Base-by-base conservation (phyloP, 2,797 vertebrate species). In the Crocidura indochinensis region DNA sequence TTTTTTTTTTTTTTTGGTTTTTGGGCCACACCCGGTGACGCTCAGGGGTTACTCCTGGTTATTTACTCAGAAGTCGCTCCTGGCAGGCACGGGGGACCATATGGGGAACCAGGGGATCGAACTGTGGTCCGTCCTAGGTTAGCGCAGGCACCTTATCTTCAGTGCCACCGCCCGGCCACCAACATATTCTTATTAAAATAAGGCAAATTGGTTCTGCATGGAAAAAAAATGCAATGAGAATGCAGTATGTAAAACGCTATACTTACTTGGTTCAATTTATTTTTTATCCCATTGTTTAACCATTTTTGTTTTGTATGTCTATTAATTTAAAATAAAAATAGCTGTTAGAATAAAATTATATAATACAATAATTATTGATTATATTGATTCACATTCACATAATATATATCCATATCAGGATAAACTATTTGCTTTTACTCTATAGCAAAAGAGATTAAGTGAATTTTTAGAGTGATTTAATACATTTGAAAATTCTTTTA, bases 241-340 rank as follows among this genome's bases (percentile, higher is more conserved):
- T 75, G 29, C 2, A 47, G 11, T 7, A 68, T 4, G 10, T 1
- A 79, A 78, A 85, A 64, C 71, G 22, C 44, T 79, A 84, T 67
- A 51, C 19, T 20, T 38, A 0, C 6, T 20, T 19, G 74, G 47
- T 94, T 86, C 38, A 72, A 62, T 47, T 11, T 71, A 62, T 38
- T 65, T 82, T 74, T 84, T 27, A 56, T 20, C 75, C 24, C 65
- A 72, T 67, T 82, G 3, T 91, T 92, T 73, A 53, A 12, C 4
- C 2, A 64, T 69, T 91, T 65, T 26, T 38, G 76, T 69, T 19
- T 75, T 87, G 46, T 26, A 69, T 79, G 73, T 87, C 0, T 72
- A 2, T 29, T 75, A 53, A 10, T 62, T 92, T 81, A 53, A 1
- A 85, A 65, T 47, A 56, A 80, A 77, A 82, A 46, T 0, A 49